Percentiles rank a stretch among this genome's conserved stretches.
Conservation (phyloP, 2,797 vertebrate genomes). For the Melanotaenia pygmaea region DNA sequence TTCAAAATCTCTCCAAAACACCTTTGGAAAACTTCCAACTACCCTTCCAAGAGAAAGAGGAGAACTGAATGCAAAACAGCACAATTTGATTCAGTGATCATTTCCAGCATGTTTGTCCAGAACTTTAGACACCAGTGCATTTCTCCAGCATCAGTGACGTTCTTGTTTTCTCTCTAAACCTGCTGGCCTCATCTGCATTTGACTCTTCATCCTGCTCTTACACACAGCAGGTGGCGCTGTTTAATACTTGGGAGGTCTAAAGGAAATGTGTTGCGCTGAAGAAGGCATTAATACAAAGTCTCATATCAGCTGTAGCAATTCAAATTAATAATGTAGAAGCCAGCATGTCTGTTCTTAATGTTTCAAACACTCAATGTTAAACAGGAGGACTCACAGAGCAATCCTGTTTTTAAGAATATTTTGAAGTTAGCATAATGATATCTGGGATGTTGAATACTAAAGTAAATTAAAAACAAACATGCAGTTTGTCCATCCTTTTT, state of each 20-base stretch:
- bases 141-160: too few species aligned
- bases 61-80: conserved; percentile 18
- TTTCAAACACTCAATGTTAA: neutral
- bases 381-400: neutral
- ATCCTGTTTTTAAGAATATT: neutral
- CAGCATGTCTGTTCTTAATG: neutral
- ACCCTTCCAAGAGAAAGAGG: neutral
- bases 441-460: neutral
- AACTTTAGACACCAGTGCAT: neutral
- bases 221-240: conserved; percentile 4
- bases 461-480: too few species aligned
- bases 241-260: neutral
- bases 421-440: neutral
- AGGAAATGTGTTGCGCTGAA: neutral
- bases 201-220: neutral
- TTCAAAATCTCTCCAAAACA: neutral
- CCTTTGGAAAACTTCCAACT: neutral
- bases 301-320: neutral
- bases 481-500: too few species aligned
- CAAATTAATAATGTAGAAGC: neutral
- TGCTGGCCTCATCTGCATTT: neutral
- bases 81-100: conserved; percentile 4
- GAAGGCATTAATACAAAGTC: neutral
- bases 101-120: too few species aligned
- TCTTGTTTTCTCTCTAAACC: neutral